phyloP scores from a whole-genome alignment of 2,888 invertebrate species.

The Leptarthrus brevirostris region DNA sequence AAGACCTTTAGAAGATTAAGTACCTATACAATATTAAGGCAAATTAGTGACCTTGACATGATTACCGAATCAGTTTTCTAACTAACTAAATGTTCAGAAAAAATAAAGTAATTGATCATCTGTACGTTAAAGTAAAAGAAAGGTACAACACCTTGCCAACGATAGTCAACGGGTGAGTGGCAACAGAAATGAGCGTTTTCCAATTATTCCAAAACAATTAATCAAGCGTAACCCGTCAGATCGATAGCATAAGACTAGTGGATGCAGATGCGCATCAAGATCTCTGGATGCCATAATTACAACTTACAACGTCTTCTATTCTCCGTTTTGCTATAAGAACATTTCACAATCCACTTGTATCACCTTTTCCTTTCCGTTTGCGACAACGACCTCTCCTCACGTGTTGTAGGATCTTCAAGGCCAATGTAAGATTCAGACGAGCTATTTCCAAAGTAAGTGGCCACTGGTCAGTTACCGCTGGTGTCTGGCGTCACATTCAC shows the following conservation, averaged over 20 bases:
- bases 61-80: no score
- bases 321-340: constrained; percentile 21
- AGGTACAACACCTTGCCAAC: neutral
- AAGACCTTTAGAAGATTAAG: no score
- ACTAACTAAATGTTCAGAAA: no score
- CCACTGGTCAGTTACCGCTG: constrained; percentile 41
- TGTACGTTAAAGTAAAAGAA: neutral
- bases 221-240: constrained; percentile 30
- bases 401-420: constrained; percentile 62
- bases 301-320: constrained; percentile 34
- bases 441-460: constrained; percentile 40
- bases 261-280: constrained; percentile 8
- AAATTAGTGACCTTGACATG: no score
- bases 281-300: constrained; percentile 30
- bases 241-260: neutral
- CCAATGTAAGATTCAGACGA: constrained; percentile 56
- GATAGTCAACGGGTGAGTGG: neutral
- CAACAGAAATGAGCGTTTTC: constrained; percentile 9
- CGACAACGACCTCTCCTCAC: constrained; percentile 64
- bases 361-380: constrained; percentile 53
- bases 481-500: constrained; percentile 38
- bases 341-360: constrained; percentile 28
- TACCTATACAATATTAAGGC: no score
- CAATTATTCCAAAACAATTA: constrained; percentile 39
- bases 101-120: no score